Conservation (phyloP, 2,888 invertebrate species). For the Spisula subtruncata region DNA sequence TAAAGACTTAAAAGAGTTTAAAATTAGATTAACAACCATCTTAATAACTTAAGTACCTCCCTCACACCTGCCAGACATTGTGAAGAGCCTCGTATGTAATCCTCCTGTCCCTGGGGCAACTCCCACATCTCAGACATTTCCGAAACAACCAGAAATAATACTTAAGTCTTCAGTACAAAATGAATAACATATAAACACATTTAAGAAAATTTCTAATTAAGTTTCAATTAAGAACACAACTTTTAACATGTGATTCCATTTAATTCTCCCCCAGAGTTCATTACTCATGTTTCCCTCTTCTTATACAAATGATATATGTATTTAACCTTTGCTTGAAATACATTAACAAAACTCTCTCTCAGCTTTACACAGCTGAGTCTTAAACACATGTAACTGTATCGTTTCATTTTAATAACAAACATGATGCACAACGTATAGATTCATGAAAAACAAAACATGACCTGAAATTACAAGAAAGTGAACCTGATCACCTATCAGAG, state of each 20-base stretch:
- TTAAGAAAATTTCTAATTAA: background rate
- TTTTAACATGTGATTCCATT: slow-evolving; percentile 16
- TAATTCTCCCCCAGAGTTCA: background rate
- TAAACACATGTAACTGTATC: too few relatives aligned
- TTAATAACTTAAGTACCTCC: too few relatives aligned
- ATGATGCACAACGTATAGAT: slow-evolving; percentile 13
- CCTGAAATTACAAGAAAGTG: too few relatives aligned
- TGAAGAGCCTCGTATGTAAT: background rate
- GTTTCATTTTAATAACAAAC: slow-evolving; percentile 26
- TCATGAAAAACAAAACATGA: background rate
- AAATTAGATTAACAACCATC: too few relatives aligned
- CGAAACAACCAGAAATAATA: background rate
- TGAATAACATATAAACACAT: background rate
- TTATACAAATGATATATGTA: slow-evolving; percentile 14
- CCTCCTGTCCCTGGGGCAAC: background rate
- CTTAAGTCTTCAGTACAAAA: too few relatives aligned
- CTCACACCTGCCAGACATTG: background rate
- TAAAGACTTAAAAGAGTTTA: too few relatives aligned
- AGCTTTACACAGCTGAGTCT: background rate
- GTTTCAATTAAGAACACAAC: slow-evolving; percentile 11
- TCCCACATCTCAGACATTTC: background rate
- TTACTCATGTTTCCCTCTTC: slow-evolving; percentile 21
- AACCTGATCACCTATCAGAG: too few relatives aligned
- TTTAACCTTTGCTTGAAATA: slow-evolving; percentile 27
- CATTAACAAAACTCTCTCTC: background rate